Percentiles rank a stretch among this genome's conserved stretches.
These are phyloP conservation scores for Drosophila parthenogenetica DNA, from an alignment of 2,888 invertebrate species.

Conservation along the genomic window DNA sequence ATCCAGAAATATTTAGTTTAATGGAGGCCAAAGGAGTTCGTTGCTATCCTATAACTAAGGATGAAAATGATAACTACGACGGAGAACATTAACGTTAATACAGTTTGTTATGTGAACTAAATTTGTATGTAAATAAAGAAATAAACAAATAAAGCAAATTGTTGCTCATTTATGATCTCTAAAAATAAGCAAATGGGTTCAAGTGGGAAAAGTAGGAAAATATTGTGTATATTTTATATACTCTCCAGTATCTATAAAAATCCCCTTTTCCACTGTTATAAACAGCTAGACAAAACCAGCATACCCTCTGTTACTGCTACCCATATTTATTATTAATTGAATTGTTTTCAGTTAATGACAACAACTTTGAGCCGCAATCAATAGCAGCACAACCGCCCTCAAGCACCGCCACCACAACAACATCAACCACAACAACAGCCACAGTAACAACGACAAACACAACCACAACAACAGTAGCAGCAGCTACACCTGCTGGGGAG, in stretches of 20 bases:
- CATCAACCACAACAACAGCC: constrained; percentile 35
- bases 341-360: constrained; percentile 51
- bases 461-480: constrained; percentile 25
- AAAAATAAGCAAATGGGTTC: too few relatives aligned
- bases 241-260: neutral
- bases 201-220: too few relatives aligned
- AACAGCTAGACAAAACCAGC: neutral
- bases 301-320: neutral
- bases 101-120: too few relatives aligned
- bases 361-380: constrained; percentile 44
- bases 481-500: constrained; percentile 19
- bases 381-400: constrained; percentile 8
- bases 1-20: too few relatives aligned
- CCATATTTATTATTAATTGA: constrained; percentile 14
- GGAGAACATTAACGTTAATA: too few relatives aligned
- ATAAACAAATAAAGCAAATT: too few relatives aligned
- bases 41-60: too few relatives aligned
- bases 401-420: constrained; percentile 23
- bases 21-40: too few relatives aligned
- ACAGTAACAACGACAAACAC: constrained; percentile 12
- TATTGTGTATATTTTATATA: too few relatives aligned
- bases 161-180: too few relatives aligned
- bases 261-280: neutral
- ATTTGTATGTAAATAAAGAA: too few relatives aligned
- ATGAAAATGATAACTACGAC: too few relatives aligned